A percentile compares a stretch with the other conserved stretches of the same genome.
phyloP scores from a whole-genome alignment of 2,888 invertebrate genomes.

The Maniola hyperantus region DNA sequence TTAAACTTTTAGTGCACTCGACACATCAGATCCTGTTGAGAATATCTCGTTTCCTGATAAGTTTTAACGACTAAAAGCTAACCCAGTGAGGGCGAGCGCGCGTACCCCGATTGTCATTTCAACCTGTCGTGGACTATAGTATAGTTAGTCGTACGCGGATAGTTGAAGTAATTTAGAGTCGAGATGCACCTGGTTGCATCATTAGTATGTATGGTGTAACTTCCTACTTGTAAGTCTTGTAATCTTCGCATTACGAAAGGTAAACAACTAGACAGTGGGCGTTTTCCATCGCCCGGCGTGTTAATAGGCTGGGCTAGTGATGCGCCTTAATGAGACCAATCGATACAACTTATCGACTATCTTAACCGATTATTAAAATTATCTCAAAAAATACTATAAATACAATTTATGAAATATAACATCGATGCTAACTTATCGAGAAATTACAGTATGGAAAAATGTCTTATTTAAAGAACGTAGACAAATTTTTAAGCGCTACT shows the following conservation, averaged over 20 bases:
- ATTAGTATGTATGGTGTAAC: slow-evolving; percentile 24
- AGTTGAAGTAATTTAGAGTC: neutral
- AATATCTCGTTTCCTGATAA: too few species aligned
- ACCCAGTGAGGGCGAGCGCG: too few species aligned
- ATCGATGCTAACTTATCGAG: too few species aligned
- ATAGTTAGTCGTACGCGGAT: neutral
- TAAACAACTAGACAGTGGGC: slow-evolving; percentile 22
- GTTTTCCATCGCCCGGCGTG: slow-evolving; percentile 9
- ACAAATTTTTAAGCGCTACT: neutral
- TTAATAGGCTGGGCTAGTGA: slow-evolving; percentile 15
- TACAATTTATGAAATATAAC: too few species aligned
- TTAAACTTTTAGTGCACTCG: too few species aligned
- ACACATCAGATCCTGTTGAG: too few species aligned
- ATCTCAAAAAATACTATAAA: too few species aligned
- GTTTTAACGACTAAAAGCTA: too few species aligned
- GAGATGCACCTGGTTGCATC: slow-evolving; percentile 12
- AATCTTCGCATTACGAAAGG: slow-evolving; percentile 27
- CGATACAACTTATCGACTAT: neutral
- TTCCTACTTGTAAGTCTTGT: slow-evolving; percentile 25
- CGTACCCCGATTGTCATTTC: too few species aligned
- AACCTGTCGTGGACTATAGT: too few species aligned
- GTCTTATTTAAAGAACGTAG: too few species aligned
- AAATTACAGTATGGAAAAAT: too few species aligned
- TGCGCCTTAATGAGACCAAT: slow-evolving; percentile 1
- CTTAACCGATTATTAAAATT: neutral